These are phyloP conservation scores for Pherbina coryleti DNA, from an alignment of 2,888 invertebrate genomes.

Conservation along the genomic window DNA sequence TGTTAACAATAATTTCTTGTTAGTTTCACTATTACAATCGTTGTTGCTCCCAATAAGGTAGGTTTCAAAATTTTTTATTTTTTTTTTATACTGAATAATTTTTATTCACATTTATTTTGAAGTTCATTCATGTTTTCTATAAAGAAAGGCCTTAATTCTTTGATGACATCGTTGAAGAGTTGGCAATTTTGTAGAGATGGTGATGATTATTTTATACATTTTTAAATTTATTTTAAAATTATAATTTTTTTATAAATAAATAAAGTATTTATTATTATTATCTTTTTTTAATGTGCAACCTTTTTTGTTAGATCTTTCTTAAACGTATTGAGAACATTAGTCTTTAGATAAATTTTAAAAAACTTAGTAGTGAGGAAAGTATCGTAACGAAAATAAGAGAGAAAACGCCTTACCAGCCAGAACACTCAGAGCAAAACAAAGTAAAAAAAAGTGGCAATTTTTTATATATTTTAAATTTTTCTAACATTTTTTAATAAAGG, in stretches of 20 bases:
- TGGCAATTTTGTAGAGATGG: constrained; percentile 14
- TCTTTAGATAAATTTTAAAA: too few species aligned
- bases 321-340: too few species aligned
- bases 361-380: too few species aligned
- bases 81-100: constrained; percentile 38
- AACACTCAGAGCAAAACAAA: too few species aligned
- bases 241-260: not conserved
- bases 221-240: not conserved
- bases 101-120: constrained; percentile 24
- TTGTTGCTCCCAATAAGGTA: constrained; percentile 57
- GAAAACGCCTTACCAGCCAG: too few species aligned
- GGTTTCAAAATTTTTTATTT: constrained; percentile 36
- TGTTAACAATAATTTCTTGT: constrained; percentile 43
- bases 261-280: too few species aligned
- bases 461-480: too few species aligned
- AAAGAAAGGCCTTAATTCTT: constrained; percentile 30
- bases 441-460: too few species aligned
- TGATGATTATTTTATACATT: not conserved
- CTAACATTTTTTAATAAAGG: too few species aligned
- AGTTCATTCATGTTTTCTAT: constrained; percentile 23
- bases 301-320: too few species aligned
- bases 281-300: too few species aligned
- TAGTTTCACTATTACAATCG: constrained; percentile 54
- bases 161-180: constrained; percentile 35
- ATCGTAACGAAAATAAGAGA: too few species aligned